These are phyloP conservation scores for Pristiophorus japonicus DNA, from an alignment of 2,113 vertebrate genomes.

Conservation along the genomic window DNA sequence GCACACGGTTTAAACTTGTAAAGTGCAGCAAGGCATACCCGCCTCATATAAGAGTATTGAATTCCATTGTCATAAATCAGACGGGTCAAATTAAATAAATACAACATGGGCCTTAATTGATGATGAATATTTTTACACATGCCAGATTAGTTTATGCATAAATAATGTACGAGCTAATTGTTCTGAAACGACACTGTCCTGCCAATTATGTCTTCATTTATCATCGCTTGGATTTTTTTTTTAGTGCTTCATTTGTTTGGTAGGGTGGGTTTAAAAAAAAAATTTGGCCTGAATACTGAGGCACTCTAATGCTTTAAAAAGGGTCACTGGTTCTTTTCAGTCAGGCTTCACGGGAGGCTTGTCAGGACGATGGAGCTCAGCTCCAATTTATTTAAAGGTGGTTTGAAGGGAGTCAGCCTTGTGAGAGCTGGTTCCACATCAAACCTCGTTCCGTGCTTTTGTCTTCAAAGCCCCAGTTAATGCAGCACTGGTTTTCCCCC, in stretches of 20 bases:
- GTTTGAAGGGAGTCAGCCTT: constrained; percentile 53
- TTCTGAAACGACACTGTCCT: constrained; percentile 20
- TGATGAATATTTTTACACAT: constrained; percentile 35
- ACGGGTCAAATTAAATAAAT: constrained; percentile 29
- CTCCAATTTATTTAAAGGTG: constrained; percentile 52
- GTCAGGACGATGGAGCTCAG: constrained; percentile 41
- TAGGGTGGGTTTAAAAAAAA: neutral
- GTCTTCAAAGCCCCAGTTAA: constrained; percentile 53
- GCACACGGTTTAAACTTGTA: neutral
- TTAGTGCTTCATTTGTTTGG: constrained; percentile 10
- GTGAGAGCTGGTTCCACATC: constrained; percentile 52
- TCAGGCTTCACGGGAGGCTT: constrained; percentile 9
- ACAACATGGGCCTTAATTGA: constrained; percentile 31
- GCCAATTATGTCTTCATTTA: constrained; percentile 17
- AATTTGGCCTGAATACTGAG: neutral
- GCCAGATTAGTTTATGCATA: constrained; percentile 35
- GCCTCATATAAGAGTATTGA: neutral
- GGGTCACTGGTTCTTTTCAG: constrained; percentile 29
- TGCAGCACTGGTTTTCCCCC: constrained; percentile 42
- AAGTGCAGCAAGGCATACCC: neutral
- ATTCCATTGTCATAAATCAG: constrained; percentile 33
- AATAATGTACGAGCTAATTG: constrained; percentile 19
- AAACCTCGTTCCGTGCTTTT: constrained; percentile 48
- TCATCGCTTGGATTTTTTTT: constrained; percentile 8
- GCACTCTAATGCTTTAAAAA: constrained; percentile 14